Evolutionary conservation across 2,888 invertebrate species (phyloP).

Genomic region (Carcina quercana): DNA sequence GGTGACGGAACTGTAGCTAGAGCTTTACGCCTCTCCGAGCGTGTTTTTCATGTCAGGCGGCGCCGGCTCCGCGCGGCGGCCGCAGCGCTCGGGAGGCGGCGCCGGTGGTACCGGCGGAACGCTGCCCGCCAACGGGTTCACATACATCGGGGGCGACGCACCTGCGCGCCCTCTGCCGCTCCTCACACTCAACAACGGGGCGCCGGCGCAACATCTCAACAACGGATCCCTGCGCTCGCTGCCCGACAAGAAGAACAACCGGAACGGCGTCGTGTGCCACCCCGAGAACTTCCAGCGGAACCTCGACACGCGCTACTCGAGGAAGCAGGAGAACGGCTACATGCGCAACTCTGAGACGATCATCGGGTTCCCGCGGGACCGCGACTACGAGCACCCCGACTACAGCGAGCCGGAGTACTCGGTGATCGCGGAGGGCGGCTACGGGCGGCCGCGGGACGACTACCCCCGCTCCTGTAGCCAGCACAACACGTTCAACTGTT

Average conservation of each 20-base stretch:
- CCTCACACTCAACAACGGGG: conserved; percentile 68
- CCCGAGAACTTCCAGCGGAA: conserved; percentile 70
- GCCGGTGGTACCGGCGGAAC: conserved; percentile 65
- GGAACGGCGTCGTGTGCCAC: conserved; percentile 59
- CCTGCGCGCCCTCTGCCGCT: conserved; percentile 70
- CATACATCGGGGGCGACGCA: conserved; percentile 81
- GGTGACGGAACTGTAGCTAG: conserved; percentile 96
- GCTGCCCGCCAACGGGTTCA: conserved; percentile 83
- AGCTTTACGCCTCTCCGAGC: conserved; percentile 92
- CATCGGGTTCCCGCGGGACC: conserved; percentile 47
- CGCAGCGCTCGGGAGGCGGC: conserved; percentile 69
- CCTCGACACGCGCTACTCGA: conserved; percentile 62
- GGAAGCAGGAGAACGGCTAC: conserved; percentile 71
- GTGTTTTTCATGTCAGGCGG: conserved; percentile 83
- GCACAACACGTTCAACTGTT: conserved; percentile 72
- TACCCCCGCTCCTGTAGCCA: conserved; percentile 60
- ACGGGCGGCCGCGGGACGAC: conserved; percentile 42
- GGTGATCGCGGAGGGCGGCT: conserved; percentile 59
- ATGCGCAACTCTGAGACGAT: conserved; percentile 61
- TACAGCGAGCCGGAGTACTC: conserved; percentile 71
- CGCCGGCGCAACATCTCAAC: conserved; percentile 65
- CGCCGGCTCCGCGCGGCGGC: conserved; percentile 67
- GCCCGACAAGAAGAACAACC: conserved; percentile 63
- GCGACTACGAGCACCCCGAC: conserved; percentile 41
- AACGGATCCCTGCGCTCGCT: conserved; percentile 68